Evolutionary conservation across 92 coral and sea anemone species (phyloP).

Genomic region (Pocillopora grandis): DNA sequence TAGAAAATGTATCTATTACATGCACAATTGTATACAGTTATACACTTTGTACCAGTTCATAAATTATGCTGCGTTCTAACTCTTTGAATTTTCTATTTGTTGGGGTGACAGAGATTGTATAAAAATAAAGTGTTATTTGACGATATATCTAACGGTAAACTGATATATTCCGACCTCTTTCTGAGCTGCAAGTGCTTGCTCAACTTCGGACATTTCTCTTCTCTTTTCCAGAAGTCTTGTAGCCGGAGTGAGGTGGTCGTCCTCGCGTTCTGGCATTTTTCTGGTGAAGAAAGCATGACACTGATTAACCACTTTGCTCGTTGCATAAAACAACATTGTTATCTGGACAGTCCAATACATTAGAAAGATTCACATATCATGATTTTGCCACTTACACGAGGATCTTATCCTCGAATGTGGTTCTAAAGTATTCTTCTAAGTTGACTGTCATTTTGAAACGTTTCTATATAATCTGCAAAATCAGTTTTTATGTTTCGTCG

Average conservation of each 20-base stretch:
- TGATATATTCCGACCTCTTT: slow-evolving; percentile 68
- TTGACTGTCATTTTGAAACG: slow-evolving; percentile 81
- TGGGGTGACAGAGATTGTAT: background rate
- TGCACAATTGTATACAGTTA: too few species aligned
- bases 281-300: slow-evolving; percentile 33
- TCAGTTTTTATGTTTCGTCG: background rate
- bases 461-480: background rate
- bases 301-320: background rate
- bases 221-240: slow-evolving; percentile 97
- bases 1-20: too few species aligned
- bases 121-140: background rate
- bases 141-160: background rate
- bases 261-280: slow-evolving; percentile 99
- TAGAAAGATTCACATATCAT: too few species aligned
- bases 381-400: slow-evolving; percentile 85
- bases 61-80: background rate
- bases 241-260: slow-evolving; percentile 97
- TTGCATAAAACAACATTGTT: too few species aligned
- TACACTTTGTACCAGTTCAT: too few species aligned
- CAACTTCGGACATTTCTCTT: slow-evolving; percentile 98
- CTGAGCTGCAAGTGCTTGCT: slow-evolving; percentile 97
- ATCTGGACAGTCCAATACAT: too few species aligned
- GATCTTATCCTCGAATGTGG: slow-evolving; percentile 98
- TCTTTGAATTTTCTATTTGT: background rate
- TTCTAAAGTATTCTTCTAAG: slow-evolving; percentile 96